Percentiles rank a stretch among this genome's conserved stretches.
phyloP scores from a whole-genome alignment of 2,113 vertebrate species.

The Heterocephalus glaber region DNA sequence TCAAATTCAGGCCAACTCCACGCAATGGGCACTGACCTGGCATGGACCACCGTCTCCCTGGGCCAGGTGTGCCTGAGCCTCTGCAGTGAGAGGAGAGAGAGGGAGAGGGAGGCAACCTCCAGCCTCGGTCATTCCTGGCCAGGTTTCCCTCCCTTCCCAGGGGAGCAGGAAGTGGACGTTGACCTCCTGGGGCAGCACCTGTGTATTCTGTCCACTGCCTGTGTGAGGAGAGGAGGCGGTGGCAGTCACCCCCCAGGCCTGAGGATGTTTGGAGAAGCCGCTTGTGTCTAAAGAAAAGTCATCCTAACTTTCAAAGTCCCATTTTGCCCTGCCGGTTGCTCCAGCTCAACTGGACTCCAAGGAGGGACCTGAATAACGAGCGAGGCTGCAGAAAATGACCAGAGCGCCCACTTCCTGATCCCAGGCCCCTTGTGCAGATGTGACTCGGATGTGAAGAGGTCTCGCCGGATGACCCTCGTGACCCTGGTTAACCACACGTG shows the following conservation, averaged over 20 bases:
- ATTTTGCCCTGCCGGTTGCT: background rate
- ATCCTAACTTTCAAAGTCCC: background rate
- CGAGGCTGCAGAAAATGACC: background rate
- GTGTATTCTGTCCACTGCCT: too few species aligned
- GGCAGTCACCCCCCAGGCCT: background rate
- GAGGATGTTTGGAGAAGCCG: background rate
- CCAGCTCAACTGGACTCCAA: background rate
- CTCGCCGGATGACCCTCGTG: too few species aligned
- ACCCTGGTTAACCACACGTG: background rate
- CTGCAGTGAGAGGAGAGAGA: background rate
- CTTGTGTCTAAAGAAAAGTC: background rate
- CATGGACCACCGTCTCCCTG: background rate
- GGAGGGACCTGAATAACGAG: rapidly evolving
- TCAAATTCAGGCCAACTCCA: background rate
- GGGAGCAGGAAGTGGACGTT: background rate
- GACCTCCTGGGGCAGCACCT: background rate
- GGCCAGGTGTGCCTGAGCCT: background rate
- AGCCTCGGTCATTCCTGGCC: too few species aligned
- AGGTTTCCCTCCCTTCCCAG: background rate
- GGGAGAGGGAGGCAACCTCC: background rate
- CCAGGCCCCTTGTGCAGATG: background rate
- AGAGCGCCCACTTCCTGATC: rapidly evolving
- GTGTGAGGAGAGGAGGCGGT: background rate
- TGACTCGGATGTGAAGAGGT: too few species aligned
- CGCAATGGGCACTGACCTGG: background rate